A percentile compares a stretch with the other conserved stretches of the same genome.
phyloP scores from a whole-genome alignment of 2,888 invertebrate species.

The Tipula lateralis region DNA sequence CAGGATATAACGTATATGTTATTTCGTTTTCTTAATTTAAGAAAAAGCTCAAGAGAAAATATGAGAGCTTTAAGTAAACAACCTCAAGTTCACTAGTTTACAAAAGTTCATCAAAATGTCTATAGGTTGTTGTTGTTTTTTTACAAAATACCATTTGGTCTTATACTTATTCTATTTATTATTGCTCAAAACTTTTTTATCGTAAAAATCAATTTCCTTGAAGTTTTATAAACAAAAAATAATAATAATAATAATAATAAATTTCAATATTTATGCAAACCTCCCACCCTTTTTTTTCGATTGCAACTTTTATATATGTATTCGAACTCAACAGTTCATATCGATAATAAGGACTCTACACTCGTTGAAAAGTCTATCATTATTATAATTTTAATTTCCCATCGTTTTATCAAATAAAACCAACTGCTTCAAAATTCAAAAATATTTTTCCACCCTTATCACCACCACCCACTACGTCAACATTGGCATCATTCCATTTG shows the following conservation, averaged over 20 bases:
- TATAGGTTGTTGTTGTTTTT: too few relatives aligned
- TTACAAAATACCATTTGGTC: too few relatives aligned
- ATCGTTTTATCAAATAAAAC: background rate
- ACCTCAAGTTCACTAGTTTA: too few relatives aligned
- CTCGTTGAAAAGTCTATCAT: background rate
- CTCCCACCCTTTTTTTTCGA: background rate
- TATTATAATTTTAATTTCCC: constrained; percentile 5
- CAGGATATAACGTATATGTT: too few relatives aligned
- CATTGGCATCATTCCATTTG: constrained; percentile 24
- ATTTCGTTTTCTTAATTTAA: too few relatives aligned
- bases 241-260: background rate
- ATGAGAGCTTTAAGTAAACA: too few relatives aligned
- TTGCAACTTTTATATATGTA: background rate
- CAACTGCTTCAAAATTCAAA: background rate
- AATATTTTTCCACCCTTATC: background rate
- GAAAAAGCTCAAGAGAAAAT: too few relatives aligned
- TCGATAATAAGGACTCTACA: background rate
- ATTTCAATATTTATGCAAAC: background rate
- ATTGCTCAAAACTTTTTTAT: background rate
- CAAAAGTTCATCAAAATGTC: too few relatives aligned
- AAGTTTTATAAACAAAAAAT: background rate
- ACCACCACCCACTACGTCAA: background rate
- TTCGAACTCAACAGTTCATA: background rate
- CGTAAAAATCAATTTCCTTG: background rate
- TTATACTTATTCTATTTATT: background rate